These are phyloP conservation scores for Catocala fraxini DNA, from an alignment of 2,888 invertebrate genomes.

Conservation along the genomic window DNA sequence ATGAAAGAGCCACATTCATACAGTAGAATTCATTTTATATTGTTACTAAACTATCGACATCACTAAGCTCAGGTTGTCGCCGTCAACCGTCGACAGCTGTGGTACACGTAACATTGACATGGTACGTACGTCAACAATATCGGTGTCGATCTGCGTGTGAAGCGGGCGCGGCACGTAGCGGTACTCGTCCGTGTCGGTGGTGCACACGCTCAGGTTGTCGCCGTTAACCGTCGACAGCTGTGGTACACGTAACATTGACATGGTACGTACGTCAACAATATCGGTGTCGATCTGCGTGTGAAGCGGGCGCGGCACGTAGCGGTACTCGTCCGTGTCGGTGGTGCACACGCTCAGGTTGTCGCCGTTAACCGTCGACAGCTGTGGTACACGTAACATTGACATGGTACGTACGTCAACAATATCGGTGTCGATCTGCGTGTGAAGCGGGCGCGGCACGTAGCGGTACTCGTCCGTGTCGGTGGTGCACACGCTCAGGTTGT, in stretches of 20 bases:
- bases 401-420: constrained; percentile 9
- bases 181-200: constrained; percentile 73
- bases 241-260: neutral
- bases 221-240: constrained; percentile 61
- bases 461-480: constrained; percentile 72
- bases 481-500: constrained; percentile 76
- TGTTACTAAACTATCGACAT: too few species aligned
- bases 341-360: constrained; percentile 78
- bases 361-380: constrained; percentile 61
- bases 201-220: constrained; percentile 76
- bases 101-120: too few species aligned
- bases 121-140: constrained; percentile 10
- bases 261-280: constrained; percentile 9
- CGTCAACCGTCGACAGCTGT: constrained; percentile 57
- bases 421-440: constrained; percentile 12
- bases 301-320: constrained; percentile 48
- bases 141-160: constrained; percentile 11
- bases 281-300: constrained; percentile 13
- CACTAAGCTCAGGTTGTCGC: constrained; percentile 77
- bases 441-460: constrained; percentile 44
- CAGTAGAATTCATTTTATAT: too few species aligned
- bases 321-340: constrained; percentile 71
- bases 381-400: too few species aligned
- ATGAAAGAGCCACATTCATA: too few species aligned
- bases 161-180: constrained; percentile 49